Base-by-base conservation (phyloP, 2,888 invertebrate species). In the Suillia variegata region DNA sequence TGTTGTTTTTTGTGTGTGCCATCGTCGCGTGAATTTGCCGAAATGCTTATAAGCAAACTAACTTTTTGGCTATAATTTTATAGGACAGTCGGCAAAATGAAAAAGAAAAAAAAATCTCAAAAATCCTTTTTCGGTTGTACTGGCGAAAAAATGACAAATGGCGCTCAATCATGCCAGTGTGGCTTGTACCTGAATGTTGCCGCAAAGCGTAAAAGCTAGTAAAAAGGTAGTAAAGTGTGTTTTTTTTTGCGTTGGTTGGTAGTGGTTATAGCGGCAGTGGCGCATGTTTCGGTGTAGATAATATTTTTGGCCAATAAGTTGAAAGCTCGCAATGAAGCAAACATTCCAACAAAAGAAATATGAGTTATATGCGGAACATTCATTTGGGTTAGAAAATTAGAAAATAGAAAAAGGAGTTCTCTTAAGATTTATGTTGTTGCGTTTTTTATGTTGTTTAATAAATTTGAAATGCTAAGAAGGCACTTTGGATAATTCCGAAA, bases 161-260 rank as follows among this genome's bases (percentile, higher is more conserved):
- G 75, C 78, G 75, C 75, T 78, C 79, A 79, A 79, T 79, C 79
- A 79, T 80, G 80, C 75, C 70, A 76, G 73, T 52, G 38, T 38
- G 38, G 8, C 13, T 13, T 38, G 8, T 38, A 38, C 38, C 38
- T 38, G 38, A 38, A n/a, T n/a, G n/a, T 8, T n/a, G 4, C 6
- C 15, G 8, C 38, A 38, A 38, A n/a, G 21, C 5, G 48, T n/a
- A 38, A 53, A 24, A 1, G 20, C 3, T 10, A 54, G n/a, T n/a
- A n/a, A n/a, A n/a, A n/a, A n/a, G n/a, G n/a, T n/a, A n/a, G n/a
- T n/a, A n/a, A n/a, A n/a, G n/a, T n/a, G n/a, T n/a, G n/a, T n/a
- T n/a, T n/a, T n/a, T n/a, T n/a, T n/a, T n/a, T n/a, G n/a, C n/a
- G n/a, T n/a, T n/a, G n/a, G n/a, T n/a, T n/a, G n/a, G n/a, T n/a